phyloP scores from a whole-genome alignment of 1,140 invertebrate genomes.

The Drosophila hydei region DNA sequence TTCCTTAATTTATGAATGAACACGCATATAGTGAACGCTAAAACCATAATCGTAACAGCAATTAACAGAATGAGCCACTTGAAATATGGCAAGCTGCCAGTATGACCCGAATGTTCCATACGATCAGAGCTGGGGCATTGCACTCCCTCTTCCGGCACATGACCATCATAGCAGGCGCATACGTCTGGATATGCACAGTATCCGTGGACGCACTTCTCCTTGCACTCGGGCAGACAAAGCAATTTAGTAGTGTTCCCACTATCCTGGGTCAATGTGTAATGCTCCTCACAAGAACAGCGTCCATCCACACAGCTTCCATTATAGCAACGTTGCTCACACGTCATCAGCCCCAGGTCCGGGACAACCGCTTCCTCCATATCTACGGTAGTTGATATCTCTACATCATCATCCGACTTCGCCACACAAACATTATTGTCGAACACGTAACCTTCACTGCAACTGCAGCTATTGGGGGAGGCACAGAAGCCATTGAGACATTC shows the following conservation, averaged over 20 bases:
- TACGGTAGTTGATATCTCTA: neutral
- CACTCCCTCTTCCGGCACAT: slow-evolving; percentile 12
- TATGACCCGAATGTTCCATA: neutral
- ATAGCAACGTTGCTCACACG: slow-evolving; percentile 29
- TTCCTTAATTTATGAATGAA: slow-evolving; percentile 46
- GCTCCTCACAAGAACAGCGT: slow-evolving; percentile 34
- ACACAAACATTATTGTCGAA: slow-evolving; percentile 11
- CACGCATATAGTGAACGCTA: slow-evolving; percentile 37
- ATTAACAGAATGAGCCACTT: slow-evolving; percentile 33
- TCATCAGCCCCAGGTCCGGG: too few relatives aligned
- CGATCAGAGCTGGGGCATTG: slow-evolving; percentile 8
- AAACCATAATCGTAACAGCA: slow-evolving; percentile 1
- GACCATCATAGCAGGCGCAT: slow-evolving; percentile 48
- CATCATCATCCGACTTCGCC: neutral
- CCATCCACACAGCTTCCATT: slow-evolving; percentile 54
- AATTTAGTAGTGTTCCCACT: neutral
- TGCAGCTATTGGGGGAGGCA: slow-evolving; percentile 18
- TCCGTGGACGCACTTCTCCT: slow-evolving; percentile 42
- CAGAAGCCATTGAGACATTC: slow-evolving; percentile 28
- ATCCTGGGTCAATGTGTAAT: slow-evolving; percentile 39
- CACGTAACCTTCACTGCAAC: slow-evolving; percentile 18
- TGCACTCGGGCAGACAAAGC: slow-evolving; percentile 52
- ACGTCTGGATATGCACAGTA: slow-evolving; percentile 45
- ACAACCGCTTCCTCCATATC: too few relatives aligned
- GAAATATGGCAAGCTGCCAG: neutral